Base-by-base conservation (phyloP, 1,140 invertebrate species). In the Ephestia elutella region DNA sequence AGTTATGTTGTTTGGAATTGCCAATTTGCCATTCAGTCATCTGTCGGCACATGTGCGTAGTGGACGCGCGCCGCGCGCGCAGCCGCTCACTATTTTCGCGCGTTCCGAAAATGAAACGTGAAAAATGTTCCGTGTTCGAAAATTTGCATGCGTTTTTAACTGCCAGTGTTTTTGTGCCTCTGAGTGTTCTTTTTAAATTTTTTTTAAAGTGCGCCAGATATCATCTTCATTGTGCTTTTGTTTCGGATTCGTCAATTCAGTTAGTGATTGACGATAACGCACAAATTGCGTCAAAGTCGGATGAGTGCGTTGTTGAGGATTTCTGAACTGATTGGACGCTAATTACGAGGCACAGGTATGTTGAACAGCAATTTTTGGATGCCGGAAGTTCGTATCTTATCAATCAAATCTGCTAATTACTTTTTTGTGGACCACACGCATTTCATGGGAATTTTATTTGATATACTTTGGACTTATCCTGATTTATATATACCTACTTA, bases 11-110 rank as follows among this genome's bases (percentile, higher is more conserved):
- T 83, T 81, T 71, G 71, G 70, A 73, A 73, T 75, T 44, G 38
- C 38, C n/a, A 44, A 44, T 44, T 44, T 44, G 81, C 78, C 77
- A 81, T 78, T 86, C 82, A 87, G 84, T 87, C 78, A 87, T 81
- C 82, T 86, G 82, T 78, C 74, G 81, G 77, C 82, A 78, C 66
- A 84, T 77, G 80, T 67, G 69, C 65, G 63, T 55, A 66, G 65
- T 73, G 81, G 73, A 84, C 84, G 81, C 66, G 76, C 72, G 81
- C 70, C 77, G 80, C 77, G 78, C 80, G 82, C 84, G 80, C 84
- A 81, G 19, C 62, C 65, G 55, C 66, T 62, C 59, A 66, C 59
- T 35, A 62, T 77, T 76, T 83, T 82, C 76, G 80, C 71, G 72
- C 82, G 80, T 60, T 69, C 71, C 67, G 68, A 68, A 65, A 73